Conservation (phyloP, 2,888 invertebrate species). For the Lepidocyrtoides sp. region DNA sequence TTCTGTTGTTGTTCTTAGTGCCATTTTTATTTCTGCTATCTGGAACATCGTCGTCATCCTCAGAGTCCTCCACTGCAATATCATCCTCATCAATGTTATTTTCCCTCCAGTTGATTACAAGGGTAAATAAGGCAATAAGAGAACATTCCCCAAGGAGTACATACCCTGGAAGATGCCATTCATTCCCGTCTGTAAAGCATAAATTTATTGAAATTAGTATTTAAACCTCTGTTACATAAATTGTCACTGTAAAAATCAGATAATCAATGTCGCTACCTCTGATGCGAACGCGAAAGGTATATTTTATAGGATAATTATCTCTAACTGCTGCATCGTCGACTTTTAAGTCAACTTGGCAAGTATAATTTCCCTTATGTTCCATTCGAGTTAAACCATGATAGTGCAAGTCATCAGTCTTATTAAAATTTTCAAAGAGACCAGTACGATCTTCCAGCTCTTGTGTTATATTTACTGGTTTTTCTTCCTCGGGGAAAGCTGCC, state of each 20-base stretch:
- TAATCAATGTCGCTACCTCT: constrained; percentile 51
- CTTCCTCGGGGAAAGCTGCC: too few relatives aligned
- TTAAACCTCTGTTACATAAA: too few relatives aligned
- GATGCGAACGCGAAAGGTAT: constrained; percentile 61
- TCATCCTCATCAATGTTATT: constrained; percentile 21
- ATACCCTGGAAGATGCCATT: constrained; percentile 62
- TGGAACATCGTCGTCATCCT: constrained; percentile 72
- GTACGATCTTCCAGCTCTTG: background rate
- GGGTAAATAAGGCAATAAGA: constrained; percentile 64
- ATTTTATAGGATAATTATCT: constrained; percentile 49
- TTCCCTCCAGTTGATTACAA: constrained; percentile 59
- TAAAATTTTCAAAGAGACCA: constrained; percentile 63
- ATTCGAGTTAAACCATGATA: constrained; percentile 56
- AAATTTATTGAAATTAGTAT: too few relatives aligned
- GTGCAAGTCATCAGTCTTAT: background rate
- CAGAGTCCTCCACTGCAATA: constrained; percentile 58
- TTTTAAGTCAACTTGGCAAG: constrained; percentile 56
- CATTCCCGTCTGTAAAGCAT: constrained; percentile 44
- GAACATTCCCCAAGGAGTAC: constrained; percentile 72
- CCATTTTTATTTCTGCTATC: background rate
- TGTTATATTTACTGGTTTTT: constrained; percentile 69
- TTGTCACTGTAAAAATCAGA: too few relatives aligned
- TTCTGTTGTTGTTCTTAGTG: constrained; percentile 46
- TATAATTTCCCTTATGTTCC: constrained; percentile 72
- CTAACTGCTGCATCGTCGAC: background rate